Evolutionary conservation across 2,113 vertebrate species (phyloP).

Genomic region (Mystacornis crossleyi): DNA sequence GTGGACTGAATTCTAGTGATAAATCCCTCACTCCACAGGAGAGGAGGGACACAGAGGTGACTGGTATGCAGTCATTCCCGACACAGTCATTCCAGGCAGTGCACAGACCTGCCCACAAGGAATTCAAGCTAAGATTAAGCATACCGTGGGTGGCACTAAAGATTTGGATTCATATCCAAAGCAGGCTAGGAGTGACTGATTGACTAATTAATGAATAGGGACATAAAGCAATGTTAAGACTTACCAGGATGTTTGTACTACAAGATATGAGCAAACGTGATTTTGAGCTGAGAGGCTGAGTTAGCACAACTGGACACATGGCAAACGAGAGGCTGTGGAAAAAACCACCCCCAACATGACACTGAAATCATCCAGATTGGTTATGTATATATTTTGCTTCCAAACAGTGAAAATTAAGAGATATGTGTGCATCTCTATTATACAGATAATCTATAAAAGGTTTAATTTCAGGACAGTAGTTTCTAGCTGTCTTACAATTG

Average conservation of each 20-base stretch:
- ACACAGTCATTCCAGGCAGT: background rate
- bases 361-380: background rate
- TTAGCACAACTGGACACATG: background rate
- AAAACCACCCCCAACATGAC: background rate
- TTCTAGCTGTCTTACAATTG: background rate
- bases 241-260: background rate
- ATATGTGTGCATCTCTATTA: background rate
- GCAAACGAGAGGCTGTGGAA: background rate
- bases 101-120: background rate
- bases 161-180: background rate
- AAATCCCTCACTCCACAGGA: background rate
- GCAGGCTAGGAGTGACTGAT: background rate
- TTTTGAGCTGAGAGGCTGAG: background rate
- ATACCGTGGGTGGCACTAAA: background rate
- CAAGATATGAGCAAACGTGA: background rate
- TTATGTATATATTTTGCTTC: background rate
- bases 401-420: background rate
- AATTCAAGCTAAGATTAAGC: background rate
- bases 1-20: background rate
- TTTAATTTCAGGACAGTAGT: background rate
- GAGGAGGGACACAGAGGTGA: background rate
- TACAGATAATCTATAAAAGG: background rate
- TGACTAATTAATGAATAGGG: background rate
- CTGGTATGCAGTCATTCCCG: fast-evolving
- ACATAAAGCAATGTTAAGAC: background rate